A percentile compares a stretch with the other conserved stretches of the same genome.
phyloP scores from a whole-genome alignment of 64 coral and sea anemone genomes.

The Orbicella faveolata region DNA sequence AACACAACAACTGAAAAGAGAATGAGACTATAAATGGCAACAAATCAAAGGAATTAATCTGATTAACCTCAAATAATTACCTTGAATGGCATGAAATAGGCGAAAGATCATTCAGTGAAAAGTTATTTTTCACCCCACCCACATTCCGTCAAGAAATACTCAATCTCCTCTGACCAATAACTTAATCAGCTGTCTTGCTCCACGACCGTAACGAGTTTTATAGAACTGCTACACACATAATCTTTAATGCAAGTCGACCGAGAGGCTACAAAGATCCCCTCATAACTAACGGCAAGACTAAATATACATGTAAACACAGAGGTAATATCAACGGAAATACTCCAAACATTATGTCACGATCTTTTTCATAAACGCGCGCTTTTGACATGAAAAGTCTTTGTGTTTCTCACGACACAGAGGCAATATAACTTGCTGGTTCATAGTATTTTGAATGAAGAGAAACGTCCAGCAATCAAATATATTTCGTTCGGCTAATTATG shows the following conservation, averaged over 20 bases:
- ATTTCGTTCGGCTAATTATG: too few species aligned
- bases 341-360: background rate
- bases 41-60: background rate
- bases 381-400: conserved; percentile 3
- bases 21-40: background rate
- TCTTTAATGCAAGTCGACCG: too few species aligned
- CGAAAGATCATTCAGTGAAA: background rate
- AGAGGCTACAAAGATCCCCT: background rate
- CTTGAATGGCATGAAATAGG: background rate
- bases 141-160: background rate
- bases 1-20: background rate
- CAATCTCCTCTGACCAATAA: background rate
- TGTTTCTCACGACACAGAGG: too few species aligned
- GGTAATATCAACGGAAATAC: conserved; percentile 17
- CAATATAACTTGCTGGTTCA: too few species aligned
- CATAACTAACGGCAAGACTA: background rate
- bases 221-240: background rate
- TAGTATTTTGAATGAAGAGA: too few species aligned
- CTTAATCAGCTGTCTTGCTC: too few species aligned
- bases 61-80: conserved; percentile 4
- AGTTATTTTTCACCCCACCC: background rate
- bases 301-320: background rate
- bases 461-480: too few species aligned
- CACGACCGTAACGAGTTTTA: too few species aligned
- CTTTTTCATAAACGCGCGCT: conserved; percentile 5